Conservation (phyloP, 2,888 invertebrate species). For the Lasioglossum zephyrum region DNA sequence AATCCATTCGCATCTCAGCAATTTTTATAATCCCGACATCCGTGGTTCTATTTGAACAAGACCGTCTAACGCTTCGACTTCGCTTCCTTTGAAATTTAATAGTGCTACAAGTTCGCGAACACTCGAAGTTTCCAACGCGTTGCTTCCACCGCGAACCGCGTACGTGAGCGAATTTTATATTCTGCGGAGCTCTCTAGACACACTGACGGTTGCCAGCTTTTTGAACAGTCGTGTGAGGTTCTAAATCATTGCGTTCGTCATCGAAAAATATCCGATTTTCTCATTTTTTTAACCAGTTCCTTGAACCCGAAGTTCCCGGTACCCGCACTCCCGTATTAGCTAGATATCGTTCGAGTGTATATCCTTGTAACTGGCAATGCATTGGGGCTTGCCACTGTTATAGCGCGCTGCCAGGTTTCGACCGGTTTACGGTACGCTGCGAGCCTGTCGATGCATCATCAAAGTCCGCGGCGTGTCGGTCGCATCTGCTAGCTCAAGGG, state of each 20-base stretch:
- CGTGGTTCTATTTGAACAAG: too few relatives aligned
- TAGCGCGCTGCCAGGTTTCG: neutral
- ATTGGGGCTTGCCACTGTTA: neutral
- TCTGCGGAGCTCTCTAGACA: neutral
- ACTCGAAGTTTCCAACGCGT: neutral
- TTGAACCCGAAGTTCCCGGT: neutral
- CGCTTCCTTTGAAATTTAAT: neutral
- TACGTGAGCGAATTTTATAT: neutral
- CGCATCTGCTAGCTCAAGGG: constrained; percentile 39
- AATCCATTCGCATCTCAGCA: too few relatives aligned
- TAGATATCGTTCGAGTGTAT: neutral
- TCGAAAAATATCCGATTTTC: neutral
- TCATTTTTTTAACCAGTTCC: too few relatives aligned
- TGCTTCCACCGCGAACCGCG: neutral
- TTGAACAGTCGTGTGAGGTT: neutral
- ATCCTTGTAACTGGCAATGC: neutral
- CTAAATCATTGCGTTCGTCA: neutral
- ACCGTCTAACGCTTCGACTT: neutral
- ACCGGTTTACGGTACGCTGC: neutral
- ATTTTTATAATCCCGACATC: too few relatives aligned
- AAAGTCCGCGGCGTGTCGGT: constrained; percentile 17
- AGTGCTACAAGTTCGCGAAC: neutral
- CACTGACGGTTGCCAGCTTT: neutral
- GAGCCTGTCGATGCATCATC: constrained; percentile 45
- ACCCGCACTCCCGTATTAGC: neutral